These are phyloP conservation scores for Heliocidaris erythrogramma DNA, from an alignment of 35 echinoderm and acorn worm genomes.

Conservation along the genomic window DNA sequence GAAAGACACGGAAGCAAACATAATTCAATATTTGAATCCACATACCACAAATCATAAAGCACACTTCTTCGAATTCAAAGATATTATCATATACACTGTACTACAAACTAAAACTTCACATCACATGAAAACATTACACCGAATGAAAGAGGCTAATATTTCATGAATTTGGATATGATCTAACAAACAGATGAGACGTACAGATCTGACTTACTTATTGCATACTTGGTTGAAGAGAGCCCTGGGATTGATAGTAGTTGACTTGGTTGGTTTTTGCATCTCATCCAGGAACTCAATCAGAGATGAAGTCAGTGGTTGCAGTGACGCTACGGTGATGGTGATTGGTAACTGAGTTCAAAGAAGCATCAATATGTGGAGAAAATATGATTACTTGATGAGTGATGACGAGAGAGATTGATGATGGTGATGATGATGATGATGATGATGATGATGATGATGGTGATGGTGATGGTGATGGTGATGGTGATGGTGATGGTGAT, in stretches of 20 bases:
- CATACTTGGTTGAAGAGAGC: constrained; percentile 92
- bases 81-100: too few relatives aligned
- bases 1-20: too few relatives aligned
- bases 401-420: not conserved
- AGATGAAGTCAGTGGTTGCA: constrained; percentile 71
- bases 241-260: constrained; percentile 72
- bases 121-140: too few relatives aligned
- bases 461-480: too few relatives aligned
- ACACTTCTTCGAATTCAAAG: too few relatives aligned
- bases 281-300: constrained; percentile 85
- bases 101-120: too few relatives aligned
- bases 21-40: too few relatives aligned
- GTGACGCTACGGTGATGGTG: constrained; percentile 65
- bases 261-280: constrained; percentile 80
- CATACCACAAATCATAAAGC: too few relatives aligned
- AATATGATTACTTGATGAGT: too few relatives aligned
- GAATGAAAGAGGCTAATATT: too few relatives aligned
- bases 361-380: not conserved
- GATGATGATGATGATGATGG: not conserved
- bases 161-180: too few relatives aligned
- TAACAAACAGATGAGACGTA: not conserved
- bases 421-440: not conserved
- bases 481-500: too few relatives aligned
- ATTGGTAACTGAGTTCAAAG: constrained; percentile 47
- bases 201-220: constrained; percentile 81